These are phyloP conservation scores for Haemorhous mexicanus DNA, from an alignment of 2,113 vertebrate species.

Conservation along the genomic window DNA sequence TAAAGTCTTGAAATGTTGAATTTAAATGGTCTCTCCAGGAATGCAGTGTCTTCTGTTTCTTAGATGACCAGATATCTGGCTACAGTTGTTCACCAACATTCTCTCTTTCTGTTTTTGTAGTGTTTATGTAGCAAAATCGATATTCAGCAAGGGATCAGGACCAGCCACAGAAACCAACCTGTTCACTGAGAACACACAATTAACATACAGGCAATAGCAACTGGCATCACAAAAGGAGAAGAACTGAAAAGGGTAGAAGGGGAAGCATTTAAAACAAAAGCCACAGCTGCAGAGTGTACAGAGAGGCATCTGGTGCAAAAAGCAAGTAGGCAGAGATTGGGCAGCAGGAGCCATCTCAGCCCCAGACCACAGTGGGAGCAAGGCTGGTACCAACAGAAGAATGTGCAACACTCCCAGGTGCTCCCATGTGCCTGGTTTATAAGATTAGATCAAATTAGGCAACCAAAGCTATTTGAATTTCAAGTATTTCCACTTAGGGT, in stretches of 20 bases:
- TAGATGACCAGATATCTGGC: constrained; percentile 48
- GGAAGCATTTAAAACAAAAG: constrained; percentile 5
- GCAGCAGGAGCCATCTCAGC: neutral
- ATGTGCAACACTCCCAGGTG: neutral
- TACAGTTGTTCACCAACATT: constrained; percentile 25
- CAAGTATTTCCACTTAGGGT: neutral
- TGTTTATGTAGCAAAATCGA: constrained; percentile 20
- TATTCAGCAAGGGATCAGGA: neutral
- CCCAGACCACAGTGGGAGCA: rapidly evolving
- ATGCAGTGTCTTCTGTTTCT: neutral
- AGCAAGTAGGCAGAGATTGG: neutral
- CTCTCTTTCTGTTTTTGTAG: neutral
- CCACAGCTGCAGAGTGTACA: rapidly evolving
- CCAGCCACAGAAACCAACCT: neutral
- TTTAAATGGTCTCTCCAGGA: constrained; percentile 1
- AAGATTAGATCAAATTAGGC: neutral
- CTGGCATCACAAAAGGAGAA: neutral
- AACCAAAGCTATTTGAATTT: constrained; percentile 13
- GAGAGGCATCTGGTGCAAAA: neutral
- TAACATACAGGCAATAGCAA: neutral
- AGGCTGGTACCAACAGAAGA: neutral
- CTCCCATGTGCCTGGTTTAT: neutral
- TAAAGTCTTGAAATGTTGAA: neutral
- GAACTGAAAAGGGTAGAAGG: neutral
- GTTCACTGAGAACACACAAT: constrained; percentile 1